Evolutionary conservation across 2,888 invertebrate species (phyloP), one percentile per base, ranked within the genome.

Genomic region (Himalopsyche anomala): DNA sequence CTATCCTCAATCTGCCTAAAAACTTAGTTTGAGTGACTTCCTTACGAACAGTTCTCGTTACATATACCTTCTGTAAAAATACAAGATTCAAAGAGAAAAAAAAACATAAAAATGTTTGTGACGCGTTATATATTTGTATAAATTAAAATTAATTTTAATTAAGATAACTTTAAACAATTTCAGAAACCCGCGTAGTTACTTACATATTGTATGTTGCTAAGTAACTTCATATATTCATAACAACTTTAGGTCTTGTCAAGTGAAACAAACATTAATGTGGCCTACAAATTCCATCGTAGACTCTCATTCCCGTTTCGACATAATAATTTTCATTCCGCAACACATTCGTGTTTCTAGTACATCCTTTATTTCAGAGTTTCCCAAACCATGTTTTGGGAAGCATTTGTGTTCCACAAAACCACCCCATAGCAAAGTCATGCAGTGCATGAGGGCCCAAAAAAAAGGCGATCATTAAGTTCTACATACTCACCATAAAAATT

Each of bases 251-350:
- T 62, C 62, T 62, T 62, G 62, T 62, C 62, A 62, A 62, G 19
- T 62, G 28, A 28, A 19, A 62, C 28, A 19, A 62, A 19, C 62
- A 62, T 19, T 62, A 62, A 62, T 28, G 62, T 28, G 62, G 62
- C 28, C 28, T 8, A 62, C 62, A 62, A 62, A 62, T 62, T 62
- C 62, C 62, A 62, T 62, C 62, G 62, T 15, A 62, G 62, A 62
- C 19, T 62, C 62, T 62, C 62, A 62, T n/a, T 62, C 62, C 6
- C 28, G 62, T 62, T 62, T 62, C 62, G 62, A 5, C 62, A 62
- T 62, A 62, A 62, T 62, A 62, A 62, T 62, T 62, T 62, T 62
- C 62, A 62, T 62, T 62, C 62, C 62, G 19, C 62, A 19, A 19
- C 19, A 62, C 62, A 19, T 19, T 62, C 62, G n/a, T 19, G 62